phyloP scores from a whole-genome alignment of 2,113 vertebrate species.

The Scatophagus argus region DNA sequence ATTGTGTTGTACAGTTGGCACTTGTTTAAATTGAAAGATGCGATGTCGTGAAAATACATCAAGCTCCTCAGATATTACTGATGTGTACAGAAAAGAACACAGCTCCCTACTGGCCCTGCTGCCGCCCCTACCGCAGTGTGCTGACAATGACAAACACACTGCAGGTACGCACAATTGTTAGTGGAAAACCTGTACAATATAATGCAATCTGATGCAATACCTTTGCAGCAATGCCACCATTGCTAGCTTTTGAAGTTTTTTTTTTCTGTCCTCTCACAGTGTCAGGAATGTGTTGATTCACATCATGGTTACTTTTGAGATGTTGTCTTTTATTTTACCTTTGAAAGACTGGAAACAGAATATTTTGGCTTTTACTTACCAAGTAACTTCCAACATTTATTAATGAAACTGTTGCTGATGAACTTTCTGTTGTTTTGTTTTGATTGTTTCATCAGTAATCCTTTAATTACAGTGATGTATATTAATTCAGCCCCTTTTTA shows the following conservation, averaged over 20 bases:
- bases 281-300: conserved; percentile 5
- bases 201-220: conserved; percentile 18
- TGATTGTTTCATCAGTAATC: too few relatives aligned
- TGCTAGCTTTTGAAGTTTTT: conserved; percentile 19
- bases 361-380: background rate
- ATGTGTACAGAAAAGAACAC: background rate
- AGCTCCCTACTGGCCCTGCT: too few relatives aligned
- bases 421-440: background rate
- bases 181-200: conserved; percentile 1
- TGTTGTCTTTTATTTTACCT: background rate
- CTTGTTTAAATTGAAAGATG: background rate
- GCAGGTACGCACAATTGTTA: background rate
- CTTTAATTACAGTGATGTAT: too few relatives aligned
- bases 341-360: background rate
- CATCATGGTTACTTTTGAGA: background rate
- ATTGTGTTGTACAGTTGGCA: background rate
- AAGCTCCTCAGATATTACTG: background rate
- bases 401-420: background rate
- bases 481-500: too few relatives aligned
- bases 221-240: conserved; percentile 17
- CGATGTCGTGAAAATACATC: background rate
- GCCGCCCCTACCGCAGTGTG: background rate
- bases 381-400: background rate
- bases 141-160: conserved; percentile 9
- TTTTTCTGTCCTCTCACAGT: background rate